phyloP scores from a whole-genome alignment of 1,140 invertebrate species.

The Episyrphus balteatus region DNA sequence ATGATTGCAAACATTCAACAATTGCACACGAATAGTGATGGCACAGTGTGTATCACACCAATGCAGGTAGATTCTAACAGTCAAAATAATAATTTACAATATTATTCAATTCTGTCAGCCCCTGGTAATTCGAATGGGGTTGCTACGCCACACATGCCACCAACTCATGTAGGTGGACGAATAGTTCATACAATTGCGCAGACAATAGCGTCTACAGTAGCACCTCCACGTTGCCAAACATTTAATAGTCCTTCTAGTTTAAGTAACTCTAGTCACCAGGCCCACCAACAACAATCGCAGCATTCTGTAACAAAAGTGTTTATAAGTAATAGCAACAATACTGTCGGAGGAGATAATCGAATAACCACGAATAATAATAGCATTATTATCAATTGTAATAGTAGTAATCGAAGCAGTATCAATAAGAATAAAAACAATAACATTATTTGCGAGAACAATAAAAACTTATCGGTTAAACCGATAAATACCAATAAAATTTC shows the following conservation, averaged over 20 bases:
- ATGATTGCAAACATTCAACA: constrained; percentile 87
- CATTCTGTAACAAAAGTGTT: constrained; percentile 3
- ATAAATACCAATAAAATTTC: not conserved
- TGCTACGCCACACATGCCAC: not conserved
- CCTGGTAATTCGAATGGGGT: not conserved
- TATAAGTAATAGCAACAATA: constrained; percentile 1
- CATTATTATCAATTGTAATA: not conserved
- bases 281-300: constrained; percentile 3
- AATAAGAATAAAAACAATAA: constrained; percentile 3
- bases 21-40: constrained; percentile 60
- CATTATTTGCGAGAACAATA: constrained; percentile 1
- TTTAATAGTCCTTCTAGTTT: constrained; percentile 9
- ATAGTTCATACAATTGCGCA: not conserved
- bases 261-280: constrained; percentile 9
- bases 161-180: not conserved
- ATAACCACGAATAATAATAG: constrained; percentile 2
- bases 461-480: not conserved
- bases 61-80: constrained; percentile 53
- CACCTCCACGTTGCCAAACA: constrained; percentile 8
- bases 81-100: constrained; percentile 11
- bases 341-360: not conserved
- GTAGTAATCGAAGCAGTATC: not conserved
- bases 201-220: constrained; percentile 4
- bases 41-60: constrained; percentile 68
- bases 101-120: constrained; percentile 9